Percentiles rank a stretch among this genome's conserved stretches.
Conservation (phyloP, 2,888 invertebrate genomes). For the Portevinia maculata region DNA sequence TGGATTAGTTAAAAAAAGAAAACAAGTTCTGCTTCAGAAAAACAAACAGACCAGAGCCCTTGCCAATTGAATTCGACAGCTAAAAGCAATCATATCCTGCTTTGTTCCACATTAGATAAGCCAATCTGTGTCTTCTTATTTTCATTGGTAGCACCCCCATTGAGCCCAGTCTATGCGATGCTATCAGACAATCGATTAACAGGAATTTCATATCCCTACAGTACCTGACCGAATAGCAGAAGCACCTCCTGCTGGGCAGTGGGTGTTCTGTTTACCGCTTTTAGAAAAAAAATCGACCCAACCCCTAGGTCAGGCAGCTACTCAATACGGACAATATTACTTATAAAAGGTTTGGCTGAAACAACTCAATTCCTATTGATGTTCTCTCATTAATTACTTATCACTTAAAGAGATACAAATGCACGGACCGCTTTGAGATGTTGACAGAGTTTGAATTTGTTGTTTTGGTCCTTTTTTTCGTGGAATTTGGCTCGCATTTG, state of each 20-base stretch:
- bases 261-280: conserved; percentile 74
- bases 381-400: conserved; percentile 69
- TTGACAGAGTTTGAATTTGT: conserved; percentile 12
- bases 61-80: conserved; percentile 11
- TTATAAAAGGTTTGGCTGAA: conserved; percentile 39
- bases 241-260: conserved; percentile 69
- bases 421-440: conserved; percentile 27
- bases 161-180: conserved; percentile 54
- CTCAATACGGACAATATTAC: conserved; percentile 19
- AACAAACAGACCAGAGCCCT: conserved; percentile 3
- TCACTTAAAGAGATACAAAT: conserved; percentile 72
- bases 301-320: conserved; percentile 23
- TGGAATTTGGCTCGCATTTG: conserved; percentile 28
- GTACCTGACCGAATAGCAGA: conserved; percentile 58
- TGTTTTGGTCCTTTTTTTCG: conserved; percentile 17
- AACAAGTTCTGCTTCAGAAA: conserved; percentile 1
- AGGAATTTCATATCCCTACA: conserved; percentile 48
- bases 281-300: conserved; percentile 58
- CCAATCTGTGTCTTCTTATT: conserved; percentile 54
- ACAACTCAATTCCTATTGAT: conserved; percentile 71
- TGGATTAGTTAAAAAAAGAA: background rate
- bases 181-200: conserved; percentile 65
- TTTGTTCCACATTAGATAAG: conserved; percentile 68
- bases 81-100: conserved; percentile 60
- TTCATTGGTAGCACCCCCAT: conserved; percentile 59